These are phyloP conservation scores for Nicator chloris DNA, from an alignment of 2,113 vertebrate species.

Conservation along the genomic window DNA sequence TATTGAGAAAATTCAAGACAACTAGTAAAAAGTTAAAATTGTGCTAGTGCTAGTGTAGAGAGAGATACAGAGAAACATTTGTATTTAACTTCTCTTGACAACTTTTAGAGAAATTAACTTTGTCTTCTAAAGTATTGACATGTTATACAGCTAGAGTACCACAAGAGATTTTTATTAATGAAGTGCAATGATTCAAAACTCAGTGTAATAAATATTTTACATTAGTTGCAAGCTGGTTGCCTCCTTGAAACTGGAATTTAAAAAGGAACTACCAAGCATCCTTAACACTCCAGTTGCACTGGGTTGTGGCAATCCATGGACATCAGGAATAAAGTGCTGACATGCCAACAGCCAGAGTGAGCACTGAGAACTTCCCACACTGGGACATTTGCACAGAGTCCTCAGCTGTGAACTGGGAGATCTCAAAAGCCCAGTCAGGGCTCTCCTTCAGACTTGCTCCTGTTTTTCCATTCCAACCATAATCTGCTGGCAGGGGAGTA, in stretches of 20 bases:
- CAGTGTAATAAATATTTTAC: neutral
- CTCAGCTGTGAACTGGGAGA: neutral
- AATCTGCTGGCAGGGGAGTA: neutral
- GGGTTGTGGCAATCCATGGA: neutral
- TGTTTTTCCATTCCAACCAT: neutral
- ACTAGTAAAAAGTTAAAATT: neutral
- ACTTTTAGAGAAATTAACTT: neutral
- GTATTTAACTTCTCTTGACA: neutral
- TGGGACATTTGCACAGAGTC: neutral
- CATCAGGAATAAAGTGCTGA: neutral
- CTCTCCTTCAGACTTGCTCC: neutral
- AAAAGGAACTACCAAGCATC: neutral
- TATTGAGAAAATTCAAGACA: neutral
- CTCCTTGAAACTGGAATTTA: neutral
- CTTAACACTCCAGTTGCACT: neutral
- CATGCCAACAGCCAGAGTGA: neutral
- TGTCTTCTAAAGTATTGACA: neutral
- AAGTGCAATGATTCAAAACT: conserved; percentile 8
- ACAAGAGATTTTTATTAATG: conserved; percentile 21
- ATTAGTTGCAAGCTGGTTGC: neutral
- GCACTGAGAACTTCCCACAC: rapidly evolving
- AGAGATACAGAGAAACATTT: neutral
- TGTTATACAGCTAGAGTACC: neutral
- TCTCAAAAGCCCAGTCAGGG: neutral
- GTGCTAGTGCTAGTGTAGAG: neutral